Evolutionary conservation across 2,888 invertebrate genomes (phyloP), one percentile per base, ranked within the genome.

Genomic region (Arenicola marina): DNA sequence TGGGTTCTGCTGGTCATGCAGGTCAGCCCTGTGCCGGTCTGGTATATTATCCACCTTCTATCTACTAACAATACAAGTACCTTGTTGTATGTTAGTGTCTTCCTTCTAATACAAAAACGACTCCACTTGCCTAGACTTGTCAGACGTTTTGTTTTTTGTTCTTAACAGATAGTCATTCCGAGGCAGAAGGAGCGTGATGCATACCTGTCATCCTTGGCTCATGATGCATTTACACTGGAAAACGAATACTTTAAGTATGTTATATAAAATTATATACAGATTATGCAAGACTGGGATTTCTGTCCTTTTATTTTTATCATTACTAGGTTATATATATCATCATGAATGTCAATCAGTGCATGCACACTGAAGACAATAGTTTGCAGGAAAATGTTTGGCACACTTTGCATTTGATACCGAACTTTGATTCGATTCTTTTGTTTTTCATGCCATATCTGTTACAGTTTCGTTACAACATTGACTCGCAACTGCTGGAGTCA

Each of bases 231-330:
- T 28, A 45, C 21, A 24, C 32, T 70, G 21, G 70, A 70, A 38
- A 56, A 70, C 29, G 62, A 67, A 21, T 70, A 63, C 56, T 70
- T 63, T 38, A 51, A 58, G 68, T 68, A 43, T 45, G 61, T 32
- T 4, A 46, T 48, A 57, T 38, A 56, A 38, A 38, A 38, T 56
- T 7, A 48, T 11, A 55, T 33, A 34, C 21, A 24, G 28, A 33
- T 2, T n/a, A 18, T 15, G n/a, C 32, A 55, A 18, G n/a, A n/a
- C n/a, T n/a, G n/a, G n/a, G n/a, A n/a, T n/a, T n/a, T n/a, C n/a
- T n/a, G n/a, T n/a, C n/a, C n/a, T n/a, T n/a, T n/a, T n/a, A n/a
- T n/a, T n/a, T n/a, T n/a, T n/a, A n/a, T n/a, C n/a, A n/a, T n/a
- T n/a, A n/a, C n/a, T n/a, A n/a, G n/a, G n/a, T n/a, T n/a, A n/a